Base-by-base conservation (phyloP, 2,797 vertebrate species). In the Hydrocynus forskahlii region DNA sequence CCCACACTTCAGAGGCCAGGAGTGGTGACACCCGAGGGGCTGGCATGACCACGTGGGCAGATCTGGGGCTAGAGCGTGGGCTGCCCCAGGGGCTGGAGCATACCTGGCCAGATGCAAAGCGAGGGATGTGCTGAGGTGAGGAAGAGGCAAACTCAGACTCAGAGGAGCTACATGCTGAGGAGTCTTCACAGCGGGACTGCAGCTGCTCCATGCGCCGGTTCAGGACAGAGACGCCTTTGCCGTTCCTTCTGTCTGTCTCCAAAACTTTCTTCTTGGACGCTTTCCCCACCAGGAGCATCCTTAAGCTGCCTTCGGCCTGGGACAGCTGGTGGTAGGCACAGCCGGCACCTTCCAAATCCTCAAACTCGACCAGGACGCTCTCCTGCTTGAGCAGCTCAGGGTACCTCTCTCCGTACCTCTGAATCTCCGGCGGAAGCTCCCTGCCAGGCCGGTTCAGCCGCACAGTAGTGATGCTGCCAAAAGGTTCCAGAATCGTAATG, bases 361-460 rank as follows among this genome's bases (percentile, higher is more conserved):
- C 87, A 29, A 84, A 89, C 66, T 89, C 88, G 45, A 89, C 85
- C 76, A 89, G 78, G 17, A 89, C 75, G 14, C 88, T 87, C 54
- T 88, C 84, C 45, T 83, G 82, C 29, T 66, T 79, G 29, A 82
- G 76, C 10, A 88, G 71, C 55, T 89, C 87, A 16, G 86, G 85
- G 76, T 88, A 86, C 81, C 84, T 86, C 66, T 78, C 85, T 19
- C 55, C 71, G 54, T 87, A 88, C 78, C 82, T 87, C 76, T 86
- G 84, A 55, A 89, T 75, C 72, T 88, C 87, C 0, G 83, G 60
- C 1, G 86, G 86, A 60, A 88, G 84, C 38, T 88, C 87, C 48
- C 82, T 84, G n/a, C 87, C 86, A 8, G 88, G 84, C 7, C 86
- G 78, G 70, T 88, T 72, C 17, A 88, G 68, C 54, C 85, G 78